phyloP scores from a whole-genome alignment of 2,113 vertebrate species.

The Pseudolaguvia tuberculata region DNA sequence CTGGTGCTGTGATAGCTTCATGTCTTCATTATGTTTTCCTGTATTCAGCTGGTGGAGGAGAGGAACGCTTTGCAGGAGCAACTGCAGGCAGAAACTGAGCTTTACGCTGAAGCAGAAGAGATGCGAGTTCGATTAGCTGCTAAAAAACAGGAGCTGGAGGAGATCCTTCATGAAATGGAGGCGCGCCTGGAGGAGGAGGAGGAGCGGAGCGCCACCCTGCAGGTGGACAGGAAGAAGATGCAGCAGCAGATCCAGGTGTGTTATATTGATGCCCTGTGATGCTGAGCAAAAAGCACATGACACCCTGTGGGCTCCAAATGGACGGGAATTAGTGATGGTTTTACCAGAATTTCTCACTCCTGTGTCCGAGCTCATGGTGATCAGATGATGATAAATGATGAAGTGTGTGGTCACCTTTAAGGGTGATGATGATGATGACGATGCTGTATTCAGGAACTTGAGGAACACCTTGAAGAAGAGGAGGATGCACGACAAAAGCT shows the following conservation, averaged over 20 bases:
- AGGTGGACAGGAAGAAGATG: constrained; percentile 83
- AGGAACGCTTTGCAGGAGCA: constrained; percentile 80
- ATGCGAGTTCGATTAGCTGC: constrained; percentile 78
- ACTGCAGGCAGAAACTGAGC: constrained; percentile 82
- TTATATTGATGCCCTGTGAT: not conserved
- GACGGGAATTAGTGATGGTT: no score
- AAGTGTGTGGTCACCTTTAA: not conserved
- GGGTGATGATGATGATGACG: not conserved
- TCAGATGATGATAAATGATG: not conserved
- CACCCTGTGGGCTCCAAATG: no score
- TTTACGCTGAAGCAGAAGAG: constrained; percentile 82
- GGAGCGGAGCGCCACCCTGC: constrained; percentile 74
- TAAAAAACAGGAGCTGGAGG: constrained; percentile 85
- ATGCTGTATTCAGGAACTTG: constrained; percentile 70
- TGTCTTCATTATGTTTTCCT: not conserved
- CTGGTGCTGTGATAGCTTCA: not conserved
- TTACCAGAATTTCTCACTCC: no score
- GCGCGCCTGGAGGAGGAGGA: constrained; percentile 83
- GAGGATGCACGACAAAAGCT: constrained; percentile 85
- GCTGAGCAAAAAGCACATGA: not conserved
- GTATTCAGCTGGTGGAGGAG: constrained; percentile 72
- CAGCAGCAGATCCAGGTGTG: constrained; percentile 81
- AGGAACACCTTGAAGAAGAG: constrained; percentile 85
- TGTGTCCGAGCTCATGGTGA: not conserved
- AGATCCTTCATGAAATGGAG: constrained; percentile 86